These are phyloP conservation scores for Aythya baeri DNA, from an alignment of 2,113 vertebrate genomes.

Conservation along the genomic window DNA sequence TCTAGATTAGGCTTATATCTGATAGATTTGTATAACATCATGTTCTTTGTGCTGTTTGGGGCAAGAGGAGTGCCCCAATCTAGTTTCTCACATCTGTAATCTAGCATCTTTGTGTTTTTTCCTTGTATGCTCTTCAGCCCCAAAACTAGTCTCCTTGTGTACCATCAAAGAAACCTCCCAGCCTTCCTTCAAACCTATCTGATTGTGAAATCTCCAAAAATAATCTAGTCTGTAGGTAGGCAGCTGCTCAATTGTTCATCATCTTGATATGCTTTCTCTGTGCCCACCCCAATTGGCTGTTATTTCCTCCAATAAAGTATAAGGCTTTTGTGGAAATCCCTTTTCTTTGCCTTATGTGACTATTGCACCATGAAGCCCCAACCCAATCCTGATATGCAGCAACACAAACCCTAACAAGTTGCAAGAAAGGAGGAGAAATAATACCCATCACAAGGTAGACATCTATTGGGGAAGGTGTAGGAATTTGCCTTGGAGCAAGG, in stretches of 20 bases:
- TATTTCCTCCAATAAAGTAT: neutral
- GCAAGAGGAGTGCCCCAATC: neutral
- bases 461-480: neutral
- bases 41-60: neutral
- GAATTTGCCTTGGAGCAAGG: neutral
- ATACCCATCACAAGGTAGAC: neutral
- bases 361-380: neutral
- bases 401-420: neutral
- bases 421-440: neutral
- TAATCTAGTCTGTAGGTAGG: neutral
- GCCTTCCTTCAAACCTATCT: neutral
- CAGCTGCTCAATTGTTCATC: neutral
- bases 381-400: neutral
- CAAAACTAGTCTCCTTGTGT: neutral
- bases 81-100: neutral
- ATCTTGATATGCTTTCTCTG: neutral
- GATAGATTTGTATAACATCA: neutral
- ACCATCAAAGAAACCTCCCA: neutral
- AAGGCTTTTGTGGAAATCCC: neutral
- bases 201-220: neutral
- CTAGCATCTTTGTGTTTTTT: neutral
- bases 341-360: neutral
- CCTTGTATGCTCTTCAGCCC: neutral
- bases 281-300: neutral
- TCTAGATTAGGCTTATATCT: neutral